A percentile compares a stretch with the other conserved stretches of the same genome.
phyloP scores from a whole-genome alignment of 2,888 invertebrate genomes.

The Synanthedon myopaeformis region DNA sequence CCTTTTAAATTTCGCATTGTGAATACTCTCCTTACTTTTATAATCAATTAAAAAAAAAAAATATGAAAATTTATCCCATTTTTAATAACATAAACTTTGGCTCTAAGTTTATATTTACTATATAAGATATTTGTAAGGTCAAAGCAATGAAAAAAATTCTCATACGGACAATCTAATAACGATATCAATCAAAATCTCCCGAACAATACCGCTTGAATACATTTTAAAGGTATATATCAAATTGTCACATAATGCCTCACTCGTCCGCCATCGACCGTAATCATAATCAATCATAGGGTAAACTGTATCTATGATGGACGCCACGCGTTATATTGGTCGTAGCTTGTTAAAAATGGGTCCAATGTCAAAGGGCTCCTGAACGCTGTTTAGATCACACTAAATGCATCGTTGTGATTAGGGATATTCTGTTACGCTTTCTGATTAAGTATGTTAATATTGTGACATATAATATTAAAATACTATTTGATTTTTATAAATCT shows the following conservation, averaged over 20 bases:
- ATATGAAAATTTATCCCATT: no score
- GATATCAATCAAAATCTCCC: slow-evolving; percentile 24
- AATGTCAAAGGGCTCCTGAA: slow-evolving; percentile 25
- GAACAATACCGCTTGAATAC: slow-evolving; percentile 7
- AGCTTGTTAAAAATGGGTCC: slow-evolving; percentile 11
- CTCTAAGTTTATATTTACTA: no score
- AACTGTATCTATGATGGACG: not conserved
- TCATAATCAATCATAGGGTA: slow-evolving; percentile 44
- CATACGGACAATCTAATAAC: not conserved
- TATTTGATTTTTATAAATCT: no score
- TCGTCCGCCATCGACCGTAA: slow-evolving; percentile 29
- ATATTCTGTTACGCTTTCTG: slow-evolving; percentile 18
- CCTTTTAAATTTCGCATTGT: no score
- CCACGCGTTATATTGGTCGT: slow-evolving; percentile 5
- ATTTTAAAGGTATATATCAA: slow-evolving; percentile 44
- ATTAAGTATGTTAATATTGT: no score
- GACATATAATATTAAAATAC: no score
- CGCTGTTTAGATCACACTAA: slow-evolving; percentile 1
- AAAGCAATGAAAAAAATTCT: no score
- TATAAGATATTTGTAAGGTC: no score
- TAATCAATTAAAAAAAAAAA: no score
- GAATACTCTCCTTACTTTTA: no score
- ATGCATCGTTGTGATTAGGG: slow-evolving; percentile 24
- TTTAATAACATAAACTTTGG: no score
- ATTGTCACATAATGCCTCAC: slow-evolving; percentile 42